Evolutionary conservation across 2,888 invertebrate species (phyloP).

Genomic region (Steinernema scapterisci): DNA sequence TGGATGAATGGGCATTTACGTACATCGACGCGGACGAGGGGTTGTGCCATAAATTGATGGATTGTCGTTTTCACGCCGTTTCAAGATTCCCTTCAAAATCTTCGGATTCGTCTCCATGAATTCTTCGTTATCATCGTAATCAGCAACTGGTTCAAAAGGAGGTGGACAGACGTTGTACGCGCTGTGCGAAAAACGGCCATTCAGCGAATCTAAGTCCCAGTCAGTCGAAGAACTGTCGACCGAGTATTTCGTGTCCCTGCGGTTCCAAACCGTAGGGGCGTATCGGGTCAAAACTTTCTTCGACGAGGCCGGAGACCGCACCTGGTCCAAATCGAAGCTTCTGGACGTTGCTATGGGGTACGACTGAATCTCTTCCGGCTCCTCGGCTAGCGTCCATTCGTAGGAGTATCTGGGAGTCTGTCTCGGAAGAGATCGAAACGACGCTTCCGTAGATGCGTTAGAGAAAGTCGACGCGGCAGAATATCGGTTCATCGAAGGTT

Average conservation of each 20-base stretch:
- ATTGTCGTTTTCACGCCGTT: conserved; percentile 16
- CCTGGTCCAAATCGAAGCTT: neutral
- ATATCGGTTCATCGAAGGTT: neutral
- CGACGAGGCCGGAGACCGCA: neutral
- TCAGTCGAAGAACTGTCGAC: neutral
- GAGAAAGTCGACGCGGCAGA: conserved; percentile 6
- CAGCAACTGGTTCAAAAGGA: neutral
- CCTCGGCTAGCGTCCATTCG: neutral
- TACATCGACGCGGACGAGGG: neutral
- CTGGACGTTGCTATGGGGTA: neutral
- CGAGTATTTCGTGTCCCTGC: neutral
- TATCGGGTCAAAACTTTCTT: neutral
- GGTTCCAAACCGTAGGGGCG: conserved; percentile 1
- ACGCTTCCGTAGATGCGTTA: neutral
- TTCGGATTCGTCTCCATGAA: neutral
- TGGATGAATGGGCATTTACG: neutral
- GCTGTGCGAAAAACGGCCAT: neutral
- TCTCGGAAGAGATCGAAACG: conserved; percentile 8
- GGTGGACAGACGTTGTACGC: neutral
- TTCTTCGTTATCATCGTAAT: neutral
- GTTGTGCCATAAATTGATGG: neutral
- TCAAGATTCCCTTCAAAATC: neutral
- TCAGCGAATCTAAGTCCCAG: neutral
- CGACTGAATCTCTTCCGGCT: neutral
- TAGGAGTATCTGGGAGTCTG: neutral